A percentile compares a stretch with the other conserved stretches of the same genome.
Evolutionary conservation across 1,140 invertebrate species (phyloP).

Genomic region (Drosophila grimshawi): DNA sequence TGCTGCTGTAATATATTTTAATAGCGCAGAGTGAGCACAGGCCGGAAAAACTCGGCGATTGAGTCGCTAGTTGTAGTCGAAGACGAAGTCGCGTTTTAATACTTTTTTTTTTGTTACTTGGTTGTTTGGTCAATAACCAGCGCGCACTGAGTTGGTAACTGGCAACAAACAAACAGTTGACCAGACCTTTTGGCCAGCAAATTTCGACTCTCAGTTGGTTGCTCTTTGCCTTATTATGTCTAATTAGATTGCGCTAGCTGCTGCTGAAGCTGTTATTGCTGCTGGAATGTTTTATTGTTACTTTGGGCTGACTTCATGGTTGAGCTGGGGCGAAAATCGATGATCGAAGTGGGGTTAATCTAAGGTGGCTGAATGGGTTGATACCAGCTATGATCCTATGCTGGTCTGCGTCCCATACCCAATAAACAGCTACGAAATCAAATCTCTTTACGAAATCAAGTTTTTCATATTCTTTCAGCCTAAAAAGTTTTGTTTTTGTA

Average conservation of each 20-base stretch:
- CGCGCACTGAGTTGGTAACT: constrained; percentile 4
- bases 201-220: constrained; percentile 43
- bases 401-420: not conserved
- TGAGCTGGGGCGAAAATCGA: constrained; percentile 19
- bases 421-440: no score
- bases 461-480: no score
- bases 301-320: constrained; percentile 15
- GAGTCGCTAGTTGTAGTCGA: constrained; percentile 41
- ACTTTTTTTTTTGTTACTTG: constrained; percentile 12
- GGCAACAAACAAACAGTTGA: constrained; percentile 42
- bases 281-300: constrained; percentile 45
- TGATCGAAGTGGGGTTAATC: constrained; percentile 34
- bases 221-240: constrained; percentile 75
- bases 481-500: no score
- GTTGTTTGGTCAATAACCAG: constrained; percentile 50
- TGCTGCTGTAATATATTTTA: constrained; percentile 81
- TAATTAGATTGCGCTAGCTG: constrained; percentile 71
- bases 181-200: constrained; percentile 60
- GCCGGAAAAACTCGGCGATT: constrained; percentile 64
- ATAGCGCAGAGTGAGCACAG: constrained; percentile 53
- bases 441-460: no score
- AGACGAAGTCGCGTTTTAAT: constrained; percentile 13
- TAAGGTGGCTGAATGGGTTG: constrained; percentile 30
- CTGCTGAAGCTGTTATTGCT: constrained; percentile 12
- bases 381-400: constrained; percentile 10